Evolutionary conservation across 1,140 invertebrate genomes (phyloP).

Genomic region (Drosophila kanapiae): DNA sequence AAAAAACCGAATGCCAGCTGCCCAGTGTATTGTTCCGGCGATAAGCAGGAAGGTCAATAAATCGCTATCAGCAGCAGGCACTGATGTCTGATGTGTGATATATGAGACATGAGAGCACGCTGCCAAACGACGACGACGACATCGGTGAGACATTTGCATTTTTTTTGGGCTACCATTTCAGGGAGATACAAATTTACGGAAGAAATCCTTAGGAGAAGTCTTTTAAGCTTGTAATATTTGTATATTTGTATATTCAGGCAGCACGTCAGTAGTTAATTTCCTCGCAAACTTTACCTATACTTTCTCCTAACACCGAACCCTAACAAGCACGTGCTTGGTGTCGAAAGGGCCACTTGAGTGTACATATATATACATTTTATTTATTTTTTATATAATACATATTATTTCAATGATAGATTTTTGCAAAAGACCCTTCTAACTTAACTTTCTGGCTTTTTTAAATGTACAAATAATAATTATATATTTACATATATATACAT

Average conservation of each 20-base stretch:
- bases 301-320: too few relatives aligned
- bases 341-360: too few relatives aligned
- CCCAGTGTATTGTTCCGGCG: conserved; percentile 30
- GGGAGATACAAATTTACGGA: not conserved
- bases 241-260: not conserved
- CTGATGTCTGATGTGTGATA: conserved; percentile 53
- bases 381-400: too few relatives aligned
- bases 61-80: conserved; percentile 55
- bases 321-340: too few relatives aligned
- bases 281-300: too few relatives aligned
- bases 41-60: conserved; percentile 82
- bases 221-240: not conserved
- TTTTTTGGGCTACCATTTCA: conserved; percentile 16
- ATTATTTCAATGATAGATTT: too few relatives aligned
- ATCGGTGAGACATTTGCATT: conserved; percentile 45
- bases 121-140: not conserved
- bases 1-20: conserved; percentile 8
- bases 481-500: not conserved
- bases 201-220: not conserved
- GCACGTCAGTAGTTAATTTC: too few relatives aligned
- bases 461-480: not conserved
- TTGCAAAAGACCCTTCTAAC: too few relatives aligned
- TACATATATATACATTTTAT: too few relatives aligned
- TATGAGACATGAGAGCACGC: conserved; percentile 21
- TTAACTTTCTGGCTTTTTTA: too few relatives aligned